phyloP scores from a whole-genome alignment of 30 jellyfish, hydroid and myxozoan species.

The Chironex yamaguchii region DNA sequence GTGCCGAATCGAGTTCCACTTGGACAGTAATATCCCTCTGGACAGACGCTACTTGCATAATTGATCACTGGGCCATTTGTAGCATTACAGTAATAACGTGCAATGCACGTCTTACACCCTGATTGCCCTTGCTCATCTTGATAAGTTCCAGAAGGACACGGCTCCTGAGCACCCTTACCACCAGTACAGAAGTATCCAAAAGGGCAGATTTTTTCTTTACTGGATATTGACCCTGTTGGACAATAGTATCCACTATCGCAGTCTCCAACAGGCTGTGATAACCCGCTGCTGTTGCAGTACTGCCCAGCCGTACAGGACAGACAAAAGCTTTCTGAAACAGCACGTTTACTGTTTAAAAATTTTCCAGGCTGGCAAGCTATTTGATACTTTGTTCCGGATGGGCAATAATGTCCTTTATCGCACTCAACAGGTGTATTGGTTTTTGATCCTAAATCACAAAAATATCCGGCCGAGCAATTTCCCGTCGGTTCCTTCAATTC shows the following conservation, averaged over 20 bases:
- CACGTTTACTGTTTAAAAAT: conserved; percentile 80
- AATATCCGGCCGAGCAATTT: conserved; percentile 94
- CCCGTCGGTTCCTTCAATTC: conserved; percentile 90
- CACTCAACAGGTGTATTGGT: conserved; percentile 75
- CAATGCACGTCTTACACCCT: conserved; percentile 83
- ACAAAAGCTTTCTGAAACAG: conserved; percentile 67
- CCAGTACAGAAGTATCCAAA: conserved; percentile 91
- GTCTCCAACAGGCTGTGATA: conserved; percentile 84
- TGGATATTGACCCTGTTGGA: conserved; percentile 87
- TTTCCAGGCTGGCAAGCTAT: conserved; percentile 85
- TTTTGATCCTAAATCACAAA: conserved; percentile 73
- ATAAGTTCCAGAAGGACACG: conserved; percentile 91
- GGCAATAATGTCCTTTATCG: conserved; percentile 91
- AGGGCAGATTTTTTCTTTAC: conserved; percentile 77
- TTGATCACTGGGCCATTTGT: conserved; percentile 88
- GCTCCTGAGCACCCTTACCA: conserved; percentile 85
- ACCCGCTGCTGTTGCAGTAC: conserved; percentile 91
- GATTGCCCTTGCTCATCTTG: conserved; percentile 79
- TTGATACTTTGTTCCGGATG: conserved; percentile 80
- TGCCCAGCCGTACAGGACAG: conserved; percentile 88
- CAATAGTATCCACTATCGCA: conserved; percentile 96
- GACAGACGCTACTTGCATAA: conserved; percentile 80
- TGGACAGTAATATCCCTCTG: conserved; percentile 94
- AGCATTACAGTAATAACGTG: conserved; percentile 90
- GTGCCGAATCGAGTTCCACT: conserved; percentile 76